Base-by-base conservation (phyloP, 2,888 invertebrate species). In the Stenurella melanura region DNA sequence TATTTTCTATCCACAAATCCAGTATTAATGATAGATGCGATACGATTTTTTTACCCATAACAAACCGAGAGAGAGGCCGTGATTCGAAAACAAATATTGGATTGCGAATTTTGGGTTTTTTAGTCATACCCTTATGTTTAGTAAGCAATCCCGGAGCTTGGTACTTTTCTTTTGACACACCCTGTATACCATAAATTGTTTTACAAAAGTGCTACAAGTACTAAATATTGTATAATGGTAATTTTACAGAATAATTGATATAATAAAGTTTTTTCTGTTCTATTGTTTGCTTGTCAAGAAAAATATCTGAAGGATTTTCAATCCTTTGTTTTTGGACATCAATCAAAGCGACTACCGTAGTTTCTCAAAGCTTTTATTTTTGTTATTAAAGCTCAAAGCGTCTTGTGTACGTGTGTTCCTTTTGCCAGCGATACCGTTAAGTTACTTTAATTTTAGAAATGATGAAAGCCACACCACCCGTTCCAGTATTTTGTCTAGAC, bases 371-470 rank as follows among this genome's bases (percentile, higher is more conserved):
- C 64, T 67, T 54, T 67, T 67, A 26, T 67, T 50, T 54, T 54
- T 67, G 6, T 19, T 21, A 21, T 11, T 67, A 67, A 67, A 67
- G 19, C 21, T 67, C 21, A 19, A 67, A 54, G 42, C 19, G 26
- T 26, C 21, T 15, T 15, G 54, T 67, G 54, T 19, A 50, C 6
- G 21, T 54, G n/a, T 50, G 50, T 50, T 50, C 50, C 2, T 50
- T 42, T 50, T 50, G n/a, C n/a, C n/a, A 50, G 50, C n/a, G 50
- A 2, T 50, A 50, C 26, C 9, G 67, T 17, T 58, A 12, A n/a
- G 50, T 17, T 18, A 50, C 56, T 60, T 64, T 56, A 74, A 68
- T 34, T 74, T 71, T 71, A 71, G 71, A 71, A 70, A 61, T 61
- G 71, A 71, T 71, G 54, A 61, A 30, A 58, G 21, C 21, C 18